phyloP scores from a whole-genome alignment of 1,140 invertebrate genomes.

The Oscheius sp. region DNA sequence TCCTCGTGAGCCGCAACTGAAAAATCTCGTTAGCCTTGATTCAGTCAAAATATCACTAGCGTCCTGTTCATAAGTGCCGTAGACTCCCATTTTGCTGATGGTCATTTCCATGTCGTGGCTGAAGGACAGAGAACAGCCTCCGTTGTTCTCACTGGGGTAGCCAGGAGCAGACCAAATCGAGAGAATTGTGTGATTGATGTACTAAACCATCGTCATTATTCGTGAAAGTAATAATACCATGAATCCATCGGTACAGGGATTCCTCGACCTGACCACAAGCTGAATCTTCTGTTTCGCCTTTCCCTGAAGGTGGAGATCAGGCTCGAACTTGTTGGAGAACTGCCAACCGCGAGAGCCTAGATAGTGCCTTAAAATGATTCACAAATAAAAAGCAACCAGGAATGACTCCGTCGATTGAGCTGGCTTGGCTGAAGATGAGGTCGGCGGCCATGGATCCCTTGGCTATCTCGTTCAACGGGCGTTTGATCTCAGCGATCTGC shows the following conservation, averaged over 20 bases:
- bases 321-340: background rate
- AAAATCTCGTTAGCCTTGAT: too few species aligned
- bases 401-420: background rate
- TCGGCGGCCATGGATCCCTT: background rate
- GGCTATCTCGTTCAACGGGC: background rate
- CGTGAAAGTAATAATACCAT: background rate
- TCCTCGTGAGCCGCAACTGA: too few species aligned
- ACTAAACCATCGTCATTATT: background rate
- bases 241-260: background rate
- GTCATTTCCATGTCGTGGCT: background rate
- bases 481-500: background rate
- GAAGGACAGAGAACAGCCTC: background rate
- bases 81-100: background rate
- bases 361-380: too few species aligned
- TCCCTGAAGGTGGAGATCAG: background rate
- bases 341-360: background rate
- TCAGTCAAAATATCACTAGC: too few species aligned
- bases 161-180: background rate
- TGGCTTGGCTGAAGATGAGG: background rate
- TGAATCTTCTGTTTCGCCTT: background rate
- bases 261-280: background rate
- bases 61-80: too few species aligned
- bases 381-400: too few species aligned
- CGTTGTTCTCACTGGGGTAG: background rate
- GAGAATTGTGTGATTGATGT: background rate